phyloP scores from a whole-genome alignment of 2,888 invertebrate species.

The Parasteatoda lunata region DNA sequence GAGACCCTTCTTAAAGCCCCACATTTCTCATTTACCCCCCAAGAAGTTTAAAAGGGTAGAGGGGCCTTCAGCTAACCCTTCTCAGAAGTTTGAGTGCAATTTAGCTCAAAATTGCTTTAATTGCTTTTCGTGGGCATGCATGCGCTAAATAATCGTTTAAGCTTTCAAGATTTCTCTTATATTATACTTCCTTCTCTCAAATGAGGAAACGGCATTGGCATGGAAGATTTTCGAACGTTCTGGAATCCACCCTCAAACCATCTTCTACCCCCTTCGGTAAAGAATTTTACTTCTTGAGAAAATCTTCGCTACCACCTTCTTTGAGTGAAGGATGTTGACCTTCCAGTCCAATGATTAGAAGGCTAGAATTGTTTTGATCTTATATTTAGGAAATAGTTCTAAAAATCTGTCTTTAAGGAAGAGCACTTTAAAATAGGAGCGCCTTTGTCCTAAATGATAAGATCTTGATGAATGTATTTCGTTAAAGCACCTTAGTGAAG shows the following conservation, averaged over 20 bases:
- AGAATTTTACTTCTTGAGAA: background rate
- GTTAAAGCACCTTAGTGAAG: no score
- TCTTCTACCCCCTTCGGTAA: background rate
- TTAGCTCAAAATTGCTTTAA: slow-evolving; percentile 27
- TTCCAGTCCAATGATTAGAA: background rate
- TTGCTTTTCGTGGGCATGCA: slow-evolving; percentile 48
- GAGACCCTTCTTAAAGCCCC: background rate
- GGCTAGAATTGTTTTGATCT: no score
- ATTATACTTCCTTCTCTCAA: background rate
- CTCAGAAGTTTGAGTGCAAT: background rate
- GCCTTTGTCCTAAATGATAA: no score
- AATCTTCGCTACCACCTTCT: background rate
- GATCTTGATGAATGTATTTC: no score
- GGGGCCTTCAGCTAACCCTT: background rate
- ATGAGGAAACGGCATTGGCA: background rate
- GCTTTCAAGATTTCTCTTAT: slow-evolving; percentile 23
- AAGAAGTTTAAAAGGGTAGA: background rate
- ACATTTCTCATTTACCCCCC: background rate
- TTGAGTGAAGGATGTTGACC: background rate
- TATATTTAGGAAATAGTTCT: no score
- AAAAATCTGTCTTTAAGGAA: no score
- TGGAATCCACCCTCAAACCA: background rate
- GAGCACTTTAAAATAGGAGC: no score
- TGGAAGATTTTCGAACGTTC: background rate
- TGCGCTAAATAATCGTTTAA: slow-evolving; percentile 50